Evolutionary conservation across 2,888 invertebrate genomes (phyloP).

Genomic region (Sinhomidia bicolor): DNA sequence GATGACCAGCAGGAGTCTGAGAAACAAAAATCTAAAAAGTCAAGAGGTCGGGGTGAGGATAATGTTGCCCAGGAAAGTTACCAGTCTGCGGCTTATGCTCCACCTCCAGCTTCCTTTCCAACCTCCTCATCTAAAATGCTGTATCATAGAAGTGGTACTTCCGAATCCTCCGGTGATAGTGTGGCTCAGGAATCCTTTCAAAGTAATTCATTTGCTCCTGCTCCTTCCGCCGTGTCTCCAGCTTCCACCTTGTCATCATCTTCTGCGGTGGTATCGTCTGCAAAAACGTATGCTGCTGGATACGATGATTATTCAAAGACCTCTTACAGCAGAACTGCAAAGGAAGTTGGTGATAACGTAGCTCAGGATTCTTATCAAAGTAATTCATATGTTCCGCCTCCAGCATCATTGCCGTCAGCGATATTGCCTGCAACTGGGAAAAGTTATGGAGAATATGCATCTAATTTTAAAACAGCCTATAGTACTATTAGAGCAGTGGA

Average conservation of each 20-base stretch:
- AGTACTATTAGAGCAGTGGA: too few species aligned
- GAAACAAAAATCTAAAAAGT: background rate
- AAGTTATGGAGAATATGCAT: too few species aligned
- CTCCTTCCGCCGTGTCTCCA: background rate
- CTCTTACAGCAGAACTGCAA: background rate
- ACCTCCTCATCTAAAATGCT: background rate
- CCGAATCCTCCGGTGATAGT: background rate
- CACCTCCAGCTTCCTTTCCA: background rate
- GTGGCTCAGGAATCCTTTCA: background rate
- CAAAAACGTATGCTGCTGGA: too few species aligned
- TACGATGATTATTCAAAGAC: too few species aligned
- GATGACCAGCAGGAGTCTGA: background rate
- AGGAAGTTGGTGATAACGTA: background rate
- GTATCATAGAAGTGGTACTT: background rate
- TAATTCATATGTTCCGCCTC: background rate
- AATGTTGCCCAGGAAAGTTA: conserved; percentile 16
- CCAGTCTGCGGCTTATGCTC: background rate
- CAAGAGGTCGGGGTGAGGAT: background rate
- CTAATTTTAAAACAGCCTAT: too few species aligned
- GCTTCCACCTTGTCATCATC: background rate
- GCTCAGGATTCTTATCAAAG: background rate
- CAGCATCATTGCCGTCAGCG: background rate
- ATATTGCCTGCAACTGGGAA: background rate
- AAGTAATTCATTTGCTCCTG: background rate
- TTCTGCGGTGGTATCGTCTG: too few species aligned